Evolutionary conservation across 2,113 vertebrate species (phyloP), one percentile per base, ranked within the genome.

Genomic region (Amazona guildingii): DNA sequence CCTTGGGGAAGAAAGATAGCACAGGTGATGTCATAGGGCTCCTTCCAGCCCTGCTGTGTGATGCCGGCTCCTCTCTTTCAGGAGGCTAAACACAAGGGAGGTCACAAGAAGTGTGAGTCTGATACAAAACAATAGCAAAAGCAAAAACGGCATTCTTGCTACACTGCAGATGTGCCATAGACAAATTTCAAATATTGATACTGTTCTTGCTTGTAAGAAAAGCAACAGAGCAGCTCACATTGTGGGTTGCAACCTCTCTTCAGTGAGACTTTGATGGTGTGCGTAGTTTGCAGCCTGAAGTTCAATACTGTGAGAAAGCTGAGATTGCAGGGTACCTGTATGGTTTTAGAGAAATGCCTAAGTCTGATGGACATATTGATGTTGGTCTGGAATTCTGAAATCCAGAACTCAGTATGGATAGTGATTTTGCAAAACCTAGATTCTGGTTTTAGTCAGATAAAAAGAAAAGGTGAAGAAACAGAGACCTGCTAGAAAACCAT

Each of bases 1-100:
- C 74, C 91, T 64, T 96, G 94, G 89, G 92, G 91, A 91, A 92
- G 89, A 88, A 88, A 95, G 94, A 86, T 89, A 86, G 86, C 0
- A 1, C 39, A 55, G 91, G 62, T 93, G 95, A 92, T 94, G 96
- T 75, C 93, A 94, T 9, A 85, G 33, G 72, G 59, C 86, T 92
- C 78, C 48, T 94, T 97, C 77, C 81, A 94, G 72, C 68, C 55
- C 31, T 0, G 0, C 52, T 7, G 25, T 29, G 37, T 37, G 54
- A 82, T 88, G 66, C 41, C 0, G n/a, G 17, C 54, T 89, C 46
- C 31, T 55, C 55, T 92, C 27, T 61, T 83, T 67, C 28, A 31
- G 35, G 59, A 88, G 83, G 62, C 20, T 33, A 24, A 61, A 70
- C 44, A 23, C 33, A 46, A 51, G 61, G 61, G 51, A 90, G 35